A percentile compares a stretch with the other conserved stretches of the same genome.
Conservation (phyloP, 2,797 vertebrate species). For the Acrossocheilus fasciatus region DNA sequence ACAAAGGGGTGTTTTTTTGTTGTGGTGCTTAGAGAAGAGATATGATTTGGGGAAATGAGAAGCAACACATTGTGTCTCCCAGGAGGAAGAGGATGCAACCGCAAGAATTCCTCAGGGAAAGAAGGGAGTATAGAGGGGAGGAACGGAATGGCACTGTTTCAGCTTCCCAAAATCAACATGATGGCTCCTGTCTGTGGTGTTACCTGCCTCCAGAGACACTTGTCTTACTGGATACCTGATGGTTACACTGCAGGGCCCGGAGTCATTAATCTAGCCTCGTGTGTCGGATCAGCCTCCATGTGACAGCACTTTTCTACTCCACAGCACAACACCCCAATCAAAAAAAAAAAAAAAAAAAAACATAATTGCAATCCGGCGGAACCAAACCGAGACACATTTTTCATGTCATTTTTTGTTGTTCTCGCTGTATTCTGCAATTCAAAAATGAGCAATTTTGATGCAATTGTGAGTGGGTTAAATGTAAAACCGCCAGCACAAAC, state of each 20-base stretch:
- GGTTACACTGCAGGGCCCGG: slow-evolving; percentile 56
- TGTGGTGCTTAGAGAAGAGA: slow-evolving; percentile 31
- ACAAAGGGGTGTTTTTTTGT: slow-evolving; percentile 28
- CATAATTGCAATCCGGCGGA: slow-evolving; percentile 41
- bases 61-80: slow-evolving; percentile 46
- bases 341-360: slow-evolving; percentile 16
- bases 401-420: slow-evolving; percentile 44
- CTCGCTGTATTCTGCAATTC: not conserved
- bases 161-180: slow-evolving; percentile 64
- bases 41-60: slow-evolving; percentile 46
- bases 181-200: slow-evolving; percentile 59
- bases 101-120: slow-evolving; percentile 3
- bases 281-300: slow-evolving; percentile 55
- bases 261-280: slow-evolving; percentile 67
- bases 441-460: not conserved
- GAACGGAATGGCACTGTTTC: slow-evolving; percentile 28
- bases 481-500: slow-evolving; percentile 1
- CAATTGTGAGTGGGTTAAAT: not conserved
- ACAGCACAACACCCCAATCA: slow-evolving; percentile 47
- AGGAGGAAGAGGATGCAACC: slow-evolving; percentile 34
- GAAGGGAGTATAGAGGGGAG: slow-evolving; percentile 20
- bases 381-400: slow-evolving; percentile 42
- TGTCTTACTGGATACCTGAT: slow-evolving; percentile 58
- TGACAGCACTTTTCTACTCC: slow-evolving; percentile 51
- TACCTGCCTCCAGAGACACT: slow-evolving; percentile 60